Evolutionary conservation across 1,140 invertebrate species (phyloP), one percentile per base, ranked within the genome.

Genomic region (Pseudachorutes palmiensis): DNA sequence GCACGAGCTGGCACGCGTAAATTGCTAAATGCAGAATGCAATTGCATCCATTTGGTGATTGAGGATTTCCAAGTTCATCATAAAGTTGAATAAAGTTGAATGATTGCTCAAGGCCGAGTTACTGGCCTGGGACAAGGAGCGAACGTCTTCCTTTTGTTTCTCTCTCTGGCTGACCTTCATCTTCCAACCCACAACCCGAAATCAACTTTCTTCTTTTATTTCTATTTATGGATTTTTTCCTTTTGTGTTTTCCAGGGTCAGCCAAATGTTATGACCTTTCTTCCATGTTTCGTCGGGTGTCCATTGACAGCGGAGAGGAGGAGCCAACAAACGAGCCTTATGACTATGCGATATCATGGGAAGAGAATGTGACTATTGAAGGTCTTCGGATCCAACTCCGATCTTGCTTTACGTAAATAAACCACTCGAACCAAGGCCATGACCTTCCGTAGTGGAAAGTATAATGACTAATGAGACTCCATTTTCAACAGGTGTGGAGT

Each of bases 371-470:
- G 62, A 88, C 87, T 33, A 86, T 89, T 68, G 87, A 89, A 77
- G 86, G 87, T 75, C 77, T 89, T 64, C 82, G 86, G 60, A 81
- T 83, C 48, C 86, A 88, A 72, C 80, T 87, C 68, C 84, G 84
- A 74, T 88, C 86, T 60, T 89, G 87, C 76, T 88, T 88, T 76
- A 87, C 85, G 78, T 84, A 75, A 83, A 82, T 19, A 14, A 14
- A 55, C 24, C 12, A 14, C n/a, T n/a, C n/a, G n/a, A n/a, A n/a
- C n/a, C n/a, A n/a, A n/a, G n/a, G n/a, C n/a, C n/a, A n/a, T n/a
- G n/a, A n/a, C n/a, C n/a, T n/a, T n/a, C n/a, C n/a, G 12, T 24
- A 12, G 9, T n/a, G 9, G 16, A 0, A 55, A 29, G n/a, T 30
- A 16, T 66, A 22, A 14, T 32, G 71, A 58, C n/a, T 19, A 58